phyloP scores from a whole-genome alignment of 2,797 vertebrate species.

The Picus viridis region DNA sequence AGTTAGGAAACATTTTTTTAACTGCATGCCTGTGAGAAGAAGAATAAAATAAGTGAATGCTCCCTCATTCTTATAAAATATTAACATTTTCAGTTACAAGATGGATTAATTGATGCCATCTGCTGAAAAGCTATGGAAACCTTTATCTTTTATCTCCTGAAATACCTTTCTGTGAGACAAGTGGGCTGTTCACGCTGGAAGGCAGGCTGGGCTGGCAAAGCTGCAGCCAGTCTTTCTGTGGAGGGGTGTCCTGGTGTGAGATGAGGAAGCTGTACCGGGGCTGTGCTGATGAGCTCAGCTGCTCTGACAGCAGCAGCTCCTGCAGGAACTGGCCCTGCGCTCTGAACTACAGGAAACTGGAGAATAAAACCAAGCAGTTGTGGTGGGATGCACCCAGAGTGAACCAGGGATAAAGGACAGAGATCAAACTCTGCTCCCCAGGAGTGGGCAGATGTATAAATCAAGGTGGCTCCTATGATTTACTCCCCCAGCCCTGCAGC shows the following conservation, averaged over 20 bases:
- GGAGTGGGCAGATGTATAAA: neutral
- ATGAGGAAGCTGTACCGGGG: neutral
- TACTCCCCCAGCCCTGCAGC: neutral
- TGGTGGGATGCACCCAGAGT: neutral
- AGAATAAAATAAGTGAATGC: conserved; percentile 27
- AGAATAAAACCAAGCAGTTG: neutral
- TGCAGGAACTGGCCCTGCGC: neutral
- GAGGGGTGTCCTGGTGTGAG: rapidly evolving
- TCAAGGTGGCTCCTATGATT: rapidly evolving
- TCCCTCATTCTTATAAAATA: conserved; percentile 24
- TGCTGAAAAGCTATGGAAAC: conserved; percentile 4
- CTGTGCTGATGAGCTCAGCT: neutral
- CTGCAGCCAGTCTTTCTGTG: neutral
- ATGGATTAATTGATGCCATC: conserved; percentile 32
- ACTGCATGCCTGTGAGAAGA: conserved; percentile 3
- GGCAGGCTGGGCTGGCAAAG: neutral
- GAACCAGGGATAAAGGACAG: neutral
- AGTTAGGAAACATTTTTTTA: conserved; percentile 49
- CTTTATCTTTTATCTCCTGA: neutral
- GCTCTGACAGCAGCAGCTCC: neutral
- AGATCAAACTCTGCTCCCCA: rapidly evolving
- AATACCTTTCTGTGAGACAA: neutral
- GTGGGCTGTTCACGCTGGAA: too few relatives aligned
- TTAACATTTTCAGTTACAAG: conserved; percentile 10
- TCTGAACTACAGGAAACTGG: neutral